Percentiles rank a stretch among this genome's conserved stretches.
These are phyloP conservation scores for Geophilus truncorum DNA, from an alignment of 2,888 invertebrate genomes.

Conservation along the genomic window DNA sequence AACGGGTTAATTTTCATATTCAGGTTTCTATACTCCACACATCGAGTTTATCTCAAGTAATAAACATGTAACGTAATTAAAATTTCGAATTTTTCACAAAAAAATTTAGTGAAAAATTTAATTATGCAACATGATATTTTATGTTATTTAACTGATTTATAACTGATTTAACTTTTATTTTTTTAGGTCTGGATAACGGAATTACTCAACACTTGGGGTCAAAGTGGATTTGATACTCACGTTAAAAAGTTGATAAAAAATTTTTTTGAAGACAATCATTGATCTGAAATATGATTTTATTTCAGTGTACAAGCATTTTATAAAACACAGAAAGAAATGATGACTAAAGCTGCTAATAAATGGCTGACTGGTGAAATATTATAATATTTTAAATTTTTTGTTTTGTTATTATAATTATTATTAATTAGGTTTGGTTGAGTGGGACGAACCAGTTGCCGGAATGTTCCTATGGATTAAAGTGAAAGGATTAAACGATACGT, in stretches of 20 bases:
- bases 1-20: conserved; percentile 63
- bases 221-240: conserved; percentile 58
- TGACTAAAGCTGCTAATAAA: conserved; percentile 58
- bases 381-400: neutral
- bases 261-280: neutral
- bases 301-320: conserved; percentile 59
- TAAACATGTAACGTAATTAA: too few relatives aligned
- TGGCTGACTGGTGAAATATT: conserved; percentile 53
- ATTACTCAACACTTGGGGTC: conserved; percentile 58
- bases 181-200: conserved; percentile 47
- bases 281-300: neutral
- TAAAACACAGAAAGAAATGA: conserved; percentile 58
- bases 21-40: conserved; percentile 64
- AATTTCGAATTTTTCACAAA: too few relatives aligned
- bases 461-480: conserved; percentile 54
- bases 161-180: neutral
- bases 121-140: neutral
- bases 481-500: conserved; percentile 62
- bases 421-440: conserved; percentile 58
- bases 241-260: conserved; percentile 46
- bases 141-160: neutral
- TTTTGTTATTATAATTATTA: conserved; percentile 25
- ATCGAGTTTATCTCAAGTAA: conserved; percentile 62
- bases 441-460: conserved; percentile 63
- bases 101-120: too few relatives aligned